A percentile compares a stretch with the other conserved stretches of the same genome.
phyloP scores from a whole-genome alignment of 1,140 invertebrate genomes.

The Conus betulinus region DNA sequence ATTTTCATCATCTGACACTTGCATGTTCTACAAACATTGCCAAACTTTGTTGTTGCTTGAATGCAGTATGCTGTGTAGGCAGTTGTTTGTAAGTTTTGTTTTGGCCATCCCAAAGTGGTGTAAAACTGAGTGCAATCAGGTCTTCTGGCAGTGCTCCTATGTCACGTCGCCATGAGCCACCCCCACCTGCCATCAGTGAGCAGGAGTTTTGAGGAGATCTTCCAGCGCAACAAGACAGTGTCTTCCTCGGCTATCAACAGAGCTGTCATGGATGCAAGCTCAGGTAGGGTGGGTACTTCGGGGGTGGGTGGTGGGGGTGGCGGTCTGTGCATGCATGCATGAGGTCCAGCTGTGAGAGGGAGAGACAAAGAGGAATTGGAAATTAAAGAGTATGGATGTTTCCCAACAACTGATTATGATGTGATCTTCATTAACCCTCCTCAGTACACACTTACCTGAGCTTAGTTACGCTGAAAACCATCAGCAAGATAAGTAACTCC shows the following conservation, averaged over 20 bases:
- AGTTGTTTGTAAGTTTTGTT: too few species aligned
- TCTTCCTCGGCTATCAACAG: constrained; percentile 97
- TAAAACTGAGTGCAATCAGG: neutral
- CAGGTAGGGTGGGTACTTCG: constrained; percentile 75
- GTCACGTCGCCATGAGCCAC: constrained; percentile 61
- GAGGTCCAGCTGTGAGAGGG: neutral
- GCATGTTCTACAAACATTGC: too few species aligned
- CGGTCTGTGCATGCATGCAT: neutral
- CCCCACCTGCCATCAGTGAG: constrained; percentile 84
- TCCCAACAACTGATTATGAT: too few species aligned
- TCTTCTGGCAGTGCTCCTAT: neutral
- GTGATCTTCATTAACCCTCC: too few species aligned
- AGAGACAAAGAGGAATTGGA: neutral
- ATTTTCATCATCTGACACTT: too few species aligned
- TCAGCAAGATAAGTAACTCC: too few species aligned
- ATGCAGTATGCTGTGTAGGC: too few species aligned
- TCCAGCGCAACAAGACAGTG: constrained; percentile 97
- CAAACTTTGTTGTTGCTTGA: too few species aligned
- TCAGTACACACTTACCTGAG: too few species aligned
- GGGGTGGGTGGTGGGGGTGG: neutral
- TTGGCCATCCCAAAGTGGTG: too few species aligned
- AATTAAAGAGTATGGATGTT: neutral
- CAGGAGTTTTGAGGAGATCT: constrained; percentile 99
- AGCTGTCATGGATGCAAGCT: constrained; percentile 97
- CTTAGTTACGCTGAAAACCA: too few species aligned